Evolutionary conservation across 2,888 invertebrate genomes (phyloP).

Genomic region (Ametastegia equiseti): DNA sequence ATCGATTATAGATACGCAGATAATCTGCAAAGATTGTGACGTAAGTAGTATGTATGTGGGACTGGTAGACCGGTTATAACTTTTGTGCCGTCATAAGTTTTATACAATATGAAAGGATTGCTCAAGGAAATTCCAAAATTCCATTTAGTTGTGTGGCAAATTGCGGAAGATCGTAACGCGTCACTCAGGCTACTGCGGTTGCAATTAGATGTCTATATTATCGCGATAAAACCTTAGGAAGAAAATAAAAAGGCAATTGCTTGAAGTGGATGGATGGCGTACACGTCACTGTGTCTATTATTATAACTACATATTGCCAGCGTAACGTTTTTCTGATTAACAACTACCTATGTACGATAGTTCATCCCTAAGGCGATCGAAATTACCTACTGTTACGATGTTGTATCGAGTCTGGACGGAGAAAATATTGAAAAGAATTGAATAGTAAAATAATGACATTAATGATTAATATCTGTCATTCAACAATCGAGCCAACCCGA

Average conservation of each 20-base stretch:
- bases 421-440: no score
- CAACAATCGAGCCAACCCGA: background rate
- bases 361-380: no score
- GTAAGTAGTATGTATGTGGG: conserved; percentile 20
- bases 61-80: conserved; percentile 8
- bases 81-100: background rate
- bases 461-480: background rate
- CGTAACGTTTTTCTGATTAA: background rate
- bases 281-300: background rate
- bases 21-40: conserved; percentile 13
- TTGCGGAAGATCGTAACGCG: background rate
- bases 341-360: no score
- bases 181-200: background rate
- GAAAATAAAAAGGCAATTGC: background rate
- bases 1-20: conserved; percentile 5
- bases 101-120: background rate
- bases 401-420: no score
- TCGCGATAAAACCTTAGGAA: background rate
- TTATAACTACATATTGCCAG: background rate
- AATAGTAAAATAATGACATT: no score
- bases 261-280: background rate
- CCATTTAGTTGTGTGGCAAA: background rate
- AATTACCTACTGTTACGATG: no score
- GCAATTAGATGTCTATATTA: background rate
- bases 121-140: conserved; percentile 17